Percentiles rank a stretch among this genome's conserved stretches.
phyloP scores from a whole-genome alignment of 2,888 invertebrate genomes.

The Hartigia nigra region DNA sequence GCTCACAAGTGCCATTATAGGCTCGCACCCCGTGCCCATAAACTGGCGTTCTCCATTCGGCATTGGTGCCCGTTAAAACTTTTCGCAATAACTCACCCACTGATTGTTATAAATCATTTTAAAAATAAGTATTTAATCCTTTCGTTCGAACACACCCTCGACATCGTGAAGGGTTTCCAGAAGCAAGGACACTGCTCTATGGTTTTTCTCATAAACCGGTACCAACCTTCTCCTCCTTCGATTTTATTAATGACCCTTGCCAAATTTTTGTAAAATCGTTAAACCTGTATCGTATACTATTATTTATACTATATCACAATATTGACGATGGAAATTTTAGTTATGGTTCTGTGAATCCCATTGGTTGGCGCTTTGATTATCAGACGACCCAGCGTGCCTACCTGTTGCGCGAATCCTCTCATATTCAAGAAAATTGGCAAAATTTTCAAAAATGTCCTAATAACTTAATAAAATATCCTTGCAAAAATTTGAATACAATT shows the following conservation, averaged over 20 bases:
- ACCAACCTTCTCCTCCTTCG: neutral
- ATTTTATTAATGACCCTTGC: neutral
- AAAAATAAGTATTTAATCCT: slow-evolving; percentile 50
- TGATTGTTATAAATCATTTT: slow-evolving; percentile 44
- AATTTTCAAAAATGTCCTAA: neutral
- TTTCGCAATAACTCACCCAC: slow-evolving; percentile 41
- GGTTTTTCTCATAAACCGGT: neutral
- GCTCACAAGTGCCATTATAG: slow-evolving; percentile 39
- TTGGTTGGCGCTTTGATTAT: neutral
- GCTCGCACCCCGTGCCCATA: slow-evolving; percentile 35
- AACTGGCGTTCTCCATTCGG: slow-evolving; percentile 39
- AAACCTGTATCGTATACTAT: neutral
- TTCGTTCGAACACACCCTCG: slow-evolving; percentile 26
- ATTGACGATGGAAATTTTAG: neutral
- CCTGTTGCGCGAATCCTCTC: neutral
- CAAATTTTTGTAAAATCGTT: neutral
- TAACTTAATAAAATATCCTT: neutral
- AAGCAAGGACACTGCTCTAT: neutral
- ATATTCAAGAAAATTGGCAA: neutral
- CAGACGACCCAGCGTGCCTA: neutral
- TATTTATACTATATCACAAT: neutral
- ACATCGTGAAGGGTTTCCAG: neutral
- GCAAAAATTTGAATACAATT: neutral
- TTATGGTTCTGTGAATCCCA: neutral
- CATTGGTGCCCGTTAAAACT: slow-evolving; percentile 46